These are phyloP conservation scores for Allochrocebus solatus DNA, from an alignment of 2,797 vertebrate species.

Conservation along the genomic window DNA sequence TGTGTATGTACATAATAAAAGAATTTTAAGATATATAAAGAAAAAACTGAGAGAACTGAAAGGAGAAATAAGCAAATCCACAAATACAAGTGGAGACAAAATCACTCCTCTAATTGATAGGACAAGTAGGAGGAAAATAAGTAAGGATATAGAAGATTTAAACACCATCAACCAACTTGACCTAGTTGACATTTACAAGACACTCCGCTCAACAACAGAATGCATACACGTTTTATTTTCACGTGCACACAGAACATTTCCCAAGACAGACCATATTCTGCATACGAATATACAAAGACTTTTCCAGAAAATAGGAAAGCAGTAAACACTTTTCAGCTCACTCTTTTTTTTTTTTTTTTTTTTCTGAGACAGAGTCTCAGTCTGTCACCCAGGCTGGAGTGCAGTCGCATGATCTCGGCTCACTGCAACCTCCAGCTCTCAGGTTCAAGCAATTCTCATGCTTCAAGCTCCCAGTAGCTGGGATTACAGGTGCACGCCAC, in stretches of 20 bases:
- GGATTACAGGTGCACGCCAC: too few species aligned
- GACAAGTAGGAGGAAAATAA: background rate
- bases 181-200: background rate
- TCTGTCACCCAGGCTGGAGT: too few species aligned
- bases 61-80: background rate
- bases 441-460: too few species aligned
- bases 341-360: background rate
- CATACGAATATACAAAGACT: background rate
- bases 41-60: background rate
- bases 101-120: background rate
- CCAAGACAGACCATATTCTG: background rate
- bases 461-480: too few species aligned
- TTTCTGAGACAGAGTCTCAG: too few species aligned
- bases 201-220: background rate
- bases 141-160: background rate
- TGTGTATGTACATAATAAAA: background rate
- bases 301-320: background rate
- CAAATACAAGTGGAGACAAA: background rate
- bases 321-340: background rate
- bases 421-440: too few species aligned
- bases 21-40: background rate
- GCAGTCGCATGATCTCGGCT: too few species aligned
- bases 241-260: background rate
- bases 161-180: background rate
- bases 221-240: background rate